A percentile compares a stretch with the other conserved stretches of the same genome.
These are phyloP conservation scores for Amniataba percoides DNA, from an alignment of 2,797 vertebrate genomes.

Conservation along the genomic window DNA sequence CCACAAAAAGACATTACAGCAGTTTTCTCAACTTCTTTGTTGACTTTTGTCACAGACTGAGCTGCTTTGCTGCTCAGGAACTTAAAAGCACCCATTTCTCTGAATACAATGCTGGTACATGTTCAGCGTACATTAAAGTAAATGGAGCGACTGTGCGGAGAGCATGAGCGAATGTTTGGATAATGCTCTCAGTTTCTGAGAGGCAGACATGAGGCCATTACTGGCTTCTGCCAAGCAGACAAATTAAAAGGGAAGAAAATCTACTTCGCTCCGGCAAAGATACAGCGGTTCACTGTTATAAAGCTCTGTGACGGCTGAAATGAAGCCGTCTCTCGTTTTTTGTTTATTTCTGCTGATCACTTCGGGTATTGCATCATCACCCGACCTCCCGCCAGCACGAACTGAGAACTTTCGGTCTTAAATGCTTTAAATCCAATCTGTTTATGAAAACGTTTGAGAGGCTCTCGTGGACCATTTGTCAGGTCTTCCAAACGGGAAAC, in stretches of 20 bases:
- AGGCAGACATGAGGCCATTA: slow-evolving; percentile 67
- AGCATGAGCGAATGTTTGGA: slow-evolving; percentile 66
- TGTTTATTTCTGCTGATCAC: background rate
- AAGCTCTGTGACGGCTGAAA: slow-evolving; percentile 31
- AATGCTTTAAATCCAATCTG: background rate
- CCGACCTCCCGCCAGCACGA: background rate
- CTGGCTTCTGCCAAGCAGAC: slow-evolving; percentile 59
- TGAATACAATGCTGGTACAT: slow-evolving; percentile 27
- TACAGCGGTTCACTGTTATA: slow-evolving; percentile 25
- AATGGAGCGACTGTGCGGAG: slow-evolving; percentile 52
- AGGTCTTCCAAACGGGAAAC: slow-evolving; percentile 31
- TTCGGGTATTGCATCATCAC: slow-evolving; percentile 25
- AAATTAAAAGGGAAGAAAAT: slow-evolving; percentile 47
- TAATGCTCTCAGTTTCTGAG: slow-evolving; percentile 66
- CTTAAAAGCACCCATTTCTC: background rate
- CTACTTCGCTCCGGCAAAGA: slow-evolving; percentile 30
- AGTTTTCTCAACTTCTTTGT: background rate
- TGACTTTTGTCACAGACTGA: background rate
- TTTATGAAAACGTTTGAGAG: slow-evolving; percentile 13
- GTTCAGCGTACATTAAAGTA: slow-evolving; percentile 63
- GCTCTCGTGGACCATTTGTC: slow-evolving; percentile 19
- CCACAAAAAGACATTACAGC: background rate
- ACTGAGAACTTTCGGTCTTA: background rate
- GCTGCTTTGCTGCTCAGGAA: slow-evolving; percentile 11
- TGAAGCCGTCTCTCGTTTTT: slow-evolving; percentile 2